Conservation (phyloP, 2,113 vertebrate species). For the Mesitornis unicolor region DNA sequence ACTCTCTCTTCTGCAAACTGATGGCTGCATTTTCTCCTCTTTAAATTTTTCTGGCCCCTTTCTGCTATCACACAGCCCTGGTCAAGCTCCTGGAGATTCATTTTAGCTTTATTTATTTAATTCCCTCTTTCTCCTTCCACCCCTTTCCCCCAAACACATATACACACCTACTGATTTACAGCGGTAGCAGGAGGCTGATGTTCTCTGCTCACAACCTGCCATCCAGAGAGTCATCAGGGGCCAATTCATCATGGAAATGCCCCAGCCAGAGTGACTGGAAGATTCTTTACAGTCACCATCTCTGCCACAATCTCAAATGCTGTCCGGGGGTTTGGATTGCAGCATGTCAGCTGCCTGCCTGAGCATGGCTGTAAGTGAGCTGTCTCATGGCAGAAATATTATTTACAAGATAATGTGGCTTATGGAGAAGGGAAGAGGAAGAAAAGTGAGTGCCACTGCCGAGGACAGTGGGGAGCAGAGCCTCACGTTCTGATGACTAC, state of each 20-base stretch:
- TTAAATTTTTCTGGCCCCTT: not conserved
- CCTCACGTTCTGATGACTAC: not conserved
- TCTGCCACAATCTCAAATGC: not conserved
- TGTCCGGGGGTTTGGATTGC: not conserved
- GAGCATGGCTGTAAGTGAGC: not conserved
- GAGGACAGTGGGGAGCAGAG: not conserved
- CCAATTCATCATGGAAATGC: not conserved
- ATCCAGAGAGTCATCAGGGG: not conserved
- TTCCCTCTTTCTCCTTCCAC: not conserved
- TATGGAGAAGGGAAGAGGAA: not conserved
- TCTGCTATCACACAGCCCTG: not conserved
- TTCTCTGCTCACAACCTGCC: not conserved
- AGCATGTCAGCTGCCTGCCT: not conserved
- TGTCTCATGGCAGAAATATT: conserved; percentile 22
- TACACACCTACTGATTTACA: not conserved
- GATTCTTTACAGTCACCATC: not conserved
- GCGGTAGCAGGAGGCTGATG: not conserved
- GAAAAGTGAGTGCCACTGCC: not conserved
- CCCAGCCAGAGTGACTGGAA: not conserved
- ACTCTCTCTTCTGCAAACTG: not conserved
- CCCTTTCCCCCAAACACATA: accelerated
- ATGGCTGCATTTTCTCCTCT: not conserved
- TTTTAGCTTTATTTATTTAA: not conserved
- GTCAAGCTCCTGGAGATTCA: not conserved
- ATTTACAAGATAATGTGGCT: conserved; percentile 22